Evolutionary conservation across 2,113 vertebrate species (phyloP).

Genomic region (Cichladusa arquata): DNA sequence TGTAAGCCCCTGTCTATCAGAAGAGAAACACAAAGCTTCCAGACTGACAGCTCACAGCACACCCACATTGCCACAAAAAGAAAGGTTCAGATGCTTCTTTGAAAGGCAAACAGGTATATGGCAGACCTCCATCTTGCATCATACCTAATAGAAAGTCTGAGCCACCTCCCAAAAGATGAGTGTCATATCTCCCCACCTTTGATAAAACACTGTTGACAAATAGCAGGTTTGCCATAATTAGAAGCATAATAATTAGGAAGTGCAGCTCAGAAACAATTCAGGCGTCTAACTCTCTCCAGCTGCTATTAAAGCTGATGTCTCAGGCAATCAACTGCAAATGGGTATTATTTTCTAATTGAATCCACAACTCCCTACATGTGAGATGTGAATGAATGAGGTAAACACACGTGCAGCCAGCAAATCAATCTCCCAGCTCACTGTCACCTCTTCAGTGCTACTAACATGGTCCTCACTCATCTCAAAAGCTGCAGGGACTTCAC

Average conservation of each 20-base stretch:
- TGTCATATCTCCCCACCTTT: slow-evolving; percentile 55
- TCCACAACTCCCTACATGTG: slow-evolving; percentile 52
- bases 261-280: slow-evolving; percentile 43
- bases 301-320: slow-evolving; percentile 66
- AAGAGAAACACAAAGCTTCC: neutral
- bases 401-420: slow-evolving; percentile 42
- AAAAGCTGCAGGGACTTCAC: neutral
- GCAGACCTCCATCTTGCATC: neutral
- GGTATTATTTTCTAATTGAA: slow-evolving; percentile 62
- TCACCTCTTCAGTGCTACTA: neutral
- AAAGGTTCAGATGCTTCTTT: slow-evolving; percentile 25
- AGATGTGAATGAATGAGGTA: slow-evolving; percentile 46
- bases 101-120: slow-evolving; percentile 29
- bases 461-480: neutral
- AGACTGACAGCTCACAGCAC: neutral
- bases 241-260: slow-evolving; percentile 57
- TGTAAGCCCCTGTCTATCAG: neutral
- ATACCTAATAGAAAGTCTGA: slow-evolving; percentile 64
- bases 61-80: neutral
- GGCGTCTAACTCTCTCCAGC: slow-evolving; percentile 57
- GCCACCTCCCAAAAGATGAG: slow-evolving; percentile 33
- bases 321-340: slow-evolving; percentile 54
- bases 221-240: slow-evolving; percentile 59
- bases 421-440: neutral
- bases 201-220: slow-evolving; percentile 66